Percentiles rank a stretch among this genome's conserved stretches.
Conservation (phyloP, 1,140 invertebrate species). For the Drosophila nannoptera region DNA sequence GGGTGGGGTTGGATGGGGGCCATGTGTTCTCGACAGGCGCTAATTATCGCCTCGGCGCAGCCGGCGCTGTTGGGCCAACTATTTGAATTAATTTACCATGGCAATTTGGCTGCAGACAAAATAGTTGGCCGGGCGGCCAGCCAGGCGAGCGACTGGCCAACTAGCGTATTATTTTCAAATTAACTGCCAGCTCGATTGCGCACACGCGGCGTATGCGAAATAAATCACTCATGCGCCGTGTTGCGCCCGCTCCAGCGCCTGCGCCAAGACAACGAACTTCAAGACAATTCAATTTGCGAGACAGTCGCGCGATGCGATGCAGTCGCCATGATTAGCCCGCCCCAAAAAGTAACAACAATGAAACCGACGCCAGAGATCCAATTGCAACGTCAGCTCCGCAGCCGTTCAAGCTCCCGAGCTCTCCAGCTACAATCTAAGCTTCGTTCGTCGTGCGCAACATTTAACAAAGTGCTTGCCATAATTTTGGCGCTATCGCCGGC, state of each 20-base stretch:
- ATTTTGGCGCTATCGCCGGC: slow-evolving; percentile 70
- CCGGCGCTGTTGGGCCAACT: slow-evolving; percentile 43
- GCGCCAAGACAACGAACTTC: neutral
- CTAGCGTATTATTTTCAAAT: slow-evolving; percentile 65
- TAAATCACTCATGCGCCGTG: slow-evolving; percentile 73
- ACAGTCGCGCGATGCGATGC: slow-evolving; percentile 64
- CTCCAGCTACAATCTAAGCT: neutral
- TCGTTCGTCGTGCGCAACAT: slow-evolving; percentile 46
- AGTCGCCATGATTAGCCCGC: slow-evolving; percentile 54
- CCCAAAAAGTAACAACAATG: slow-evolving; percentile 34
- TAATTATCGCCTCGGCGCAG: slow-evolving; percentile 72
- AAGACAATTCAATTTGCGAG: slow-evolving; percentile 74
- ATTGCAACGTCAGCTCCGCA: no score
- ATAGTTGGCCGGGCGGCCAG: neutral
- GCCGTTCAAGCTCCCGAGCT: neutral
- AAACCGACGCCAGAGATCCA: slow-evolving; percentile 31
- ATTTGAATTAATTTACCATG: slow-evolving; percentile 62
- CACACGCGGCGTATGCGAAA: slow-evolving; percentile 74
- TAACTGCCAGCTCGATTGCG: slow-evolving; percentile 58
- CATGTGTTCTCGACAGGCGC: slow-evolving; percentile 70
- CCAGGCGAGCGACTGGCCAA: slow-evolving; percentile 5
- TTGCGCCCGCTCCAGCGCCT: slow-evolving; percentile 45
- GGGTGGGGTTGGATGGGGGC: slow-evolving; percentile 17
- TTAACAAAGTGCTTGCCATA: slow-evolving; percentile 77
- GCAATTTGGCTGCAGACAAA: slow-evolving; percentile 56